Percentiles rank a stretch among this genome's conserved stretches.
Evolutionary conservation across 2,888 invertebrate species (phyloP).

Genomic region (Pecten maximus): DNA sequence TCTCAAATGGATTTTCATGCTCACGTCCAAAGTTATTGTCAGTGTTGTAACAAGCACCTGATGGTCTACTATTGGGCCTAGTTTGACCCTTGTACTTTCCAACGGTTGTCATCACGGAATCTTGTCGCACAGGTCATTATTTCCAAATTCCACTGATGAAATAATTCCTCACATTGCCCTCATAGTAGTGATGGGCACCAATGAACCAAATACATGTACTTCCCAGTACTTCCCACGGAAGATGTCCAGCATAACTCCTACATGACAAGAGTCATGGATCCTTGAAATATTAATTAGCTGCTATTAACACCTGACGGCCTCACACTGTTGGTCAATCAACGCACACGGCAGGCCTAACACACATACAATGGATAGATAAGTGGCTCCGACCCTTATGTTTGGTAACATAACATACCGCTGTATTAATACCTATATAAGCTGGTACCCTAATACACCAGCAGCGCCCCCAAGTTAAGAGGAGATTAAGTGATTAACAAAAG

Average conservation of each 20-base stretch:
- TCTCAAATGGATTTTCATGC: constrained; percentile 64
- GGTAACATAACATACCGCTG: constrained; percentile 27
- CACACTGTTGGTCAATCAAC: constrained; percentile 8
- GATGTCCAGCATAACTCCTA: not conserved
- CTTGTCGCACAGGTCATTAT: not conserved
- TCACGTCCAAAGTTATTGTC: not conserved
- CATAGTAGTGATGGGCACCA: not conserved
- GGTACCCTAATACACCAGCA: constrained; percentile 9
- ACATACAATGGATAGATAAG: constrained; percentile 14
- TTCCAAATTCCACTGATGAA: not conserved
- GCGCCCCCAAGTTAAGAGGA: constrained; percentile 35
- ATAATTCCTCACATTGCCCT: not conserved
- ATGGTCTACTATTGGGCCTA: not conserved
- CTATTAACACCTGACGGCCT: constrained; percentile 20
- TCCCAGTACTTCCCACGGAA: not conserved
- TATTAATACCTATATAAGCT: constrained; percentile 10
- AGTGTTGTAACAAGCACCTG: not conserved
- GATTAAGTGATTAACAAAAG: constrained; percentile 33
- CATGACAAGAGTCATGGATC: not conserved
- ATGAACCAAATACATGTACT: not conserved
- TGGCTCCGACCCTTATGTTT: not conserved
- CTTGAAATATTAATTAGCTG: constrained; percentile 30
- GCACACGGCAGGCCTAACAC: not conserved
- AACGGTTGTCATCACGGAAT: not conserved
- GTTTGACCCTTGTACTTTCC: constrained; percentile 3